phyloP scores from a whole-genome alignment of 2,113 vertebrate species.

The Dicaeum eximium region DNA sequence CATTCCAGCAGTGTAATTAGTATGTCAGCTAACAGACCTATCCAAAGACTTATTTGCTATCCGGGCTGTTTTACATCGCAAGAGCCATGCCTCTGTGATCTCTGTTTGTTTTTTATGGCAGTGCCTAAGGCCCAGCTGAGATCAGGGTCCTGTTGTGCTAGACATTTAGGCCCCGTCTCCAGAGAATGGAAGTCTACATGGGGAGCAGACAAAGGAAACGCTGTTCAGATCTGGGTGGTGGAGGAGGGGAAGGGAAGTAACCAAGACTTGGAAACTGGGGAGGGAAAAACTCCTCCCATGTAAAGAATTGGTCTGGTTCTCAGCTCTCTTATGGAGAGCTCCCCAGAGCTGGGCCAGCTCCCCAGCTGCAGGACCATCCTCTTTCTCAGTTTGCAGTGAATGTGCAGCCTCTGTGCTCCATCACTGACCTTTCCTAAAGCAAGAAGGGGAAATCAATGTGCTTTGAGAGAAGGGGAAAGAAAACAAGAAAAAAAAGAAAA shows the following conservation, averaged over 20 bases:
- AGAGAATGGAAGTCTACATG: slow-evolving; percentile 6
- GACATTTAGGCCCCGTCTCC: slow-evolving; percentile 9
- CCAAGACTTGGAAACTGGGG: background rate
- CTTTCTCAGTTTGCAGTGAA: background rate
- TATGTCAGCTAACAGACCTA: background rate
- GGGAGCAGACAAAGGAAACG: slow-evolving; percentile 24
- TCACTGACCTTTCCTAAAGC: background rate
- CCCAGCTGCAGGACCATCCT: background rate
- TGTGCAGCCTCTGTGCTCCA: background rate
- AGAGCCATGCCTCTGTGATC: background rate
- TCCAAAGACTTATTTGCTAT: background rate
- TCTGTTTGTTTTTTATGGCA: slow-evolving; percentile 43
- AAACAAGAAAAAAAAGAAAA: background rate
- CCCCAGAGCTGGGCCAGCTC: background rate
- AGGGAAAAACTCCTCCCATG: background rate
- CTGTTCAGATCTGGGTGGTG: slow-evolving; percentile 13
- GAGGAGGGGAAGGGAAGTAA: slow-evolving; percentile 15
- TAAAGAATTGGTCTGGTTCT: background rate
- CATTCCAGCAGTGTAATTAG: background rate
- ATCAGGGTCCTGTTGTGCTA: slow-evolving; percentile 30
- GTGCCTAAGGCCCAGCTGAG: slow-evolving; percentile 42
- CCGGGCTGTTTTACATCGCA: background rate
- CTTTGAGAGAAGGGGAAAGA: background rate
- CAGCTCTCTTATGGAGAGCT: background rate
- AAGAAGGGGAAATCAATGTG: background rate